These are phyloP conservation scores for Eueides isabella DNA, from an alignment of 1,140 invertebrate genomes.

Conservation along the genomic window DNA sequence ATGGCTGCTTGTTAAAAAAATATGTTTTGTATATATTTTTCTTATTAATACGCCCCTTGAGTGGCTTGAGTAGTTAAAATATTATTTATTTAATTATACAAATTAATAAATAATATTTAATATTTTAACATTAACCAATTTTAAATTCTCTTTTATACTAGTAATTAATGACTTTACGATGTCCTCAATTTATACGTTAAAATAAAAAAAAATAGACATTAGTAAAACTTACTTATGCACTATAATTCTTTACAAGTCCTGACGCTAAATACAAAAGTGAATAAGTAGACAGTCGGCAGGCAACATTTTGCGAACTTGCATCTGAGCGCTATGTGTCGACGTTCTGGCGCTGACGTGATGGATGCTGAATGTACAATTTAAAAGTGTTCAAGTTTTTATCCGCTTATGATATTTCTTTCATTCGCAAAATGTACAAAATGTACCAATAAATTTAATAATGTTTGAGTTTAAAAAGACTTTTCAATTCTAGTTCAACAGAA, in stretches of 20 bases:
- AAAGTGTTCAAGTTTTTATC: slow-evolving; percentile 7
- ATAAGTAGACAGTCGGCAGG: background rate
- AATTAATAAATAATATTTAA: no score
- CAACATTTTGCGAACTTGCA: slow-evolving; percentile 13
- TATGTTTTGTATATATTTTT: no score
- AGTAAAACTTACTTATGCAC: background rate
- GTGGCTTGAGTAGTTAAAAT: no score
- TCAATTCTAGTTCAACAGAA: background rate
- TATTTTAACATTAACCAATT: no score
- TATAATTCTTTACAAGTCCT: background rate
- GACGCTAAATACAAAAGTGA: slow-evolving; percentile 10
- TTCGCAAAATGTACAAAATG: background rate
- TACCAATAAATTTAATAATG: slow-evolving; percentile 3
- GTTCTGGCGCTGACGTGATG: slow-evolving; percentile 15
- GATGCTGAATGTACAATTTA: slow-evolving; percentile 16
- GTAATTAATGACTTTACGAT: no score
- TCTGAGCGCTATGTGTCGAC: slow-evolving; percentile 10
- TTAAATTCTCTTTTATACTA: no score
- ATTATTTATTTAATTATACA: no score
- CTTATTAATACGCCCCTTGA: no score
- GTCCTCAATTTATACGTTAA: background rate
- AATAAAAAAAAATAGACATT: background rate
- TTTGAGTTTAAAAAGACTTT: background rate
- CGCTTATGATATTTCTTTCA: slow-evolving; percentile 10
- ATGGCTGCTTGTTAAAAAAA: no score